phyloP scores from a whole-genome alignment of 2,797 vertebrate genomes.

The Mycteria americana region DNA sequence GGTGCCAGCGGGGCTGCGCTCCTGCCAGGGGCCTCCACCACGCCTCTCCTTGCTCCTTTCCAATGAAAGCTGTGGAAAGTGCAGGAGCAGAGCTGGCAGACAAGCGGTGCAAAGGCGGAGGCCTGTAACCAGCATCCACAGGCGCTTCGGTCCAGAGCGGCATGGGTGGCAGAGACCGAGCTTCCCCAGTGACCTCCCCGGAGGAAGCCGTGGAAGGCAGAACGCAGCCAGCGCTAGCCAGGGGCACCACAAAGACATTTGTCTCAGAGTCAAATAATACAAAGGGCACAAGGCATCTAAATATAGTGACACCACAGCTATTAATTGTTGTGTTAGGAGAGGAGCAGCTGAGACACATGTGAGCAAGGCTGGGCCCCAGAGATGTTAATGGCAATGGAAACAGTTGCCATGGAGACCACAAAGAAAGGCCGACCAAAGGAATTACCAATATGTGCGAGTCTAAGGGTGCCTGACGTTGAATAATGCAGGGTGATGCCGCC shows the following conservation, averaged over 20 bases:
- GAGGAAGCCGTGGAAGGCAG: background rate
- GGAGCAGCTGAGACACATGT: constrained; percentile 46
- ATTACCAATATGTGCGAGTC: constrained; percentile 64
- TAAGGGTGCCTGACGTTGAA: constrained; percentile 67
- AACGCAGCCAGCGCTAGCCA: background rate
- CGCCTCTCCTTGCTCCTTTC: rapidly evolving
- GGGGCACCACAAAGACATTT: background rate
- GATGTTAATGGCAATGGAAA: constrained; percentile 69
- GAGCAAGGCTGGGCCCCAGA: constrained; percentile 59
- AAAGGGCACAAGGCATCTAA: constrained; percentile 9
- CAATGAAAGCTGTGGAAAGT: background rate
- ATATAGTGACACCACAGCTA: constrained; percentile 11
- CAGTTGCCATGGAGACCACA: constrained; percentile 74
- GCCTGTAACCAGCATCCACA: background rate
- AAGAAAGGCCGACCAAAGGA: constrained; percentile 70
- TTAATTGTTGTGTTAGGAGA: constrained; percentile 59
- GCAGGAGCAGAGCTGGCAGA: background rate
- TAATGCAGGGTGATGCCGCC: constrained; percentile 42
- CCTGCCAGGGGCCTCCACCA: background rate
- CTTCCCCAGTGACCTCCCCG: background rate
- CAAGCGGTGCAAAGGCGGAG: background rate
- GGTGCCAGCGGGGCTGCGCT: background rate
- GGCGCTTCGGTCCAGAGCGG: too few relatives aligned
- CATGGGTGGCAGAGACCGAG: background rate
- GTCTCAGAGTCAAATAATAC: background rate